A percentile compares a stretch with the other conserved stretches of the same genome.
These are phyloP conservation scores for Anagrus nilaparvatae DNA, from an alignment of 1,140 invertebrate genomes.

Conservation along the genomic window DNA sequence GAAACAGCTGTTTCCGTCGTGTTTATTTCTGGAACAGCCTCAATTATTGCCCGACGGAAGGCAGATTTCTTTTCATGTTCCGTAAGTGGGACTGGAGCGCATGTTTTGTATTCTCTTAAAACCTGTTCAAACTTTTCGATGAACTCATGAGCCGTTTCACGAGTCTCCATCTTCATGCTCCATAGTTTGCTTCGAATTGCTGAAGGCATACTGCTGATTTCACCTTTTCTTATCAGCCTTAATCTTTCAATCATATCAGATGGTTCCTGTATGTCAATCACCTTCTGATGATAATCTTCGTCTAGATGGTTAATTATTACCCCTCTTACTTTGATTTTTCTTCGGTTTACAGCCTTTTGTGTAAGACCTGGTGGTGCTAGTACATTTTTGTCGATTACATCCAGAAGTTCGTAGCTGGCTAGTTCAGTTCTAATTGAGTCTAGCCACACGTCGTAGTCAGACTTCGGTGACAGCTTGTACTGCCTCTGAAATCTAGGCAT, in stretches of 20 bases:
- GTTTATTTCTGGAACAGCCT: no score
- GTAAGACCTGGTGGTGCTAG: conserved; percentile 9
- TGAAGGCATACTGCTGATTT: conserved; percentile 16
- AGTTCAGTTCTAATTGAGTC: conserved; percentile 20
- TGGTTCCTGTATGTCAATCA: conserved; percentile 17
- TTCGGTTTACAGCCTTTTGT: conserved; percentile 4
- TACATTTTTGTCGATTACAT: conserved; percentile 18
- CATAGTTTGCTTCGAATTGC: conserved; percentile 17
- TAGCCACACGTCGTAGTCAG: conserved; percentile 21
- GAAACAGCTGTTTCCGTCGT: no score
- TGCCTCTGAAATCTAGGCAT: conserved; percentile 17
- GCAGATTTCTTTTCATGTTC: no score
- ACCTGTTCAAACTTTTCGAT: conserved; percentile 17
- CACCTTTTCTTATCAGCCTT: conserved; percentile 14
- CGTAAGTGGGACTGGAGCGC: conserved; percentile 10
- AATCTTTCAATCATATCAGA: conserved; percentile 15
- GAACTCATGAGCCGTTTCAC: conserved; percentile 18
- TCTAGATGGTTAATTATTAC: conserved; percentile 20
- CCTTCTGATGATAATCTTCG: conserved; percentile 20
- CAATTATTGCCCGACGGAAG: conserved; percentile 18
- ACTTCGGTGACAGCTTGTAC: conserved; percentile 18
- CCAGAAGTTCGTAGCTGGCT: conserved; percentile 18
- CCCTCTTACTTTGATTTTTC: conserved; percentile 19
- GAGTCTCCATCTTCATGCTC: conserved; percentile 16
- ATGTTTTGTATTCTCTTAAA: conserved; percentile 19